phyloP scores from a whole-genome alignment of 2,797 vertebrate species.

The Carapus acus region DNA sequence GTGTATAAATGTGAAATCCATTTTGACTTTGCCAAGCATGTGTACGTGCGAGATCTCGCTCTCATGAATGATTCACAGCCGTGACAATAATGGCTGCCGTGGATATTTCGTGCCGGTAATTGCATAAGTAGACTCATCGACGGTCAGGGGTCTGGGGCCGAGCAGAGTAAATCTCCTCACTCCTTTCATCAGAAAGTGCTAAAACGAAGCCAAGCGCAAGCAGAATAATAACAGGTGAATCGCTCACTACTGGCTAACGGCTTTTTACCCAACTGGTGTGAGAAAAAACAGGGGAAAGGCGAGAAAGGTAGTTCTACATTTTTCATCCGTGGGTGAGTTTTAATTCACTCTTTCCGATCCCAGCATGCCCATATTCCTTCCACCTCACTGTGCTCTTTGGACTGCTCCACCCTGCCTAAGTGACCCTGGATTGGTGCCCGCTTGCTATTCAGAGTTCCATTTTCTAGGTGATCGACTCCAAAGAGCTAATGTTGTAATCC shows the following conservation, averaged over 20 bases:
- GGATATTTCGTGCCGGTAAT: constrained; percentile 39
- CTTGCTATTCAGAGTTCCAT: constrained; percentile 74
- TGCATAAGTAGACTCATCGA: constrained; percentile 30
- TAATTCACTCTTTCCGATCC: constrained; percentile 69
- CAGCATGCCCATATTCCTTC: constrained; percentile 72
- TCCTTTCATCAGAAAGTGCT: constrained; percentile 33
- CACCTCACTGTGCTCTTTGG: constrained; percentile 72
- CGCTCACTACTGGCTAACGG: constrained; percentile 47
- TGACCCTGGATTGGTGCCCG: constrained; percentile 65
- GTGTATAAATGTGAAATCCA: constrained; percentile 30
- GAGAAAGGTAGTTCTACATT: constrained; percentile 67
- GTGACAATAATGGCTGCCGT: constrained; percentile 30
- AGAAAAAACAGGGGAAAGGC: constrained; percentile 71
- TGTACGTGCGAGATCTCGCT: constrained; percentile 25
- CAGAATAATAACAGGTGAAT: constrained; percentile 63
- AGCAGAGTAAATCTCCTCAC: constrained; percentile 25
- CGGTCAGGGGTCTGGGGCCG: constrained; percentile 9
- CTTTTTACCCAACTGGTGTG: constrained; percentile 55
- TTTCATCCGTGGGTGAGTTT: constrained; percentile 43
- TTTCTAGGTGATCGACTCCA: constrained; percentile 81
- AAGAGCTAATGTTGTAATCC: constrained; percentile 76
- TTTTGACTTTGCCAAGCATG: constrained; percentile 33
- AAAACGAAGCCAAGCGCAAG: constrained; percentile 47
- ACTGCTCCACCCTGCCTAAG: constrained; percentile 46
- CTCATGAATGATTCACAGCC: constrained; percentile 47